These are phyloP conservation scores for Cryptocheilus praepositus DNA, from an alignment of 2,888 invertebrate genomes.

Conservation along the genomic window DNA sequence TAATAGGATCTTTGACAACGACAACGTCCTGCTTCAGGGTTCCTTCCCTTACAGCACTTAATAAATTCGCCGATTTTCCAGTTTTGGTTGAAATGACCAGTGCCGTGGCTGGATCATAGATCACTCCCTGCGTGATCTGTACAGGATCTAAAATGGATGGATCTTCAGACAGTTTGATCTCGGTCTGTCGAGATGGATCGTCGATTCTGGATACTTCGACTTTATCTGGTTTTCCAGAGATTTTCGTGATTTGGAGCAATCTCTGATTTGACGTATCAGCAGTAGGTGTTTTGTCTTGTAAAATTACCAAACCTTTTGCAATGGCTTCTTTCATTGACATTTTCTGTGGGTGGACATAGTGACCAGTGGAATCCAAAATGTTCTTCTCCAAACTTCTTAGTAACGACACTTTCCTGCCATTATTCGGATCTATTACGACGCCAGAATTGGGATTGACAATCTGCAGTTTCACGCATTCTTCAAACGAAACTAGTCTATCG, in stretches of 20 bases:
- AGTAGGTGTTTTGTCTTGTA: constrained; percentile 76
- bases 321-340: constrained; percentile 87
- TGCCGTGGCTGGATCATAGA: constrained; percentile 87
- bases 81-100: constrained; percentile 84
- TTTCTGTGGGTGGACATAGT: constrained; percentile 79
- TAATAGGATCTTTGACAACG: constrained; percentile 82
- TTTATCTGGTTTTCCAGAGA: constrained; percentile 83
- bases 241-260: constrained; percentile 84
- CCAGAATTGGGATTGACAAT: constrained; percentile 91
- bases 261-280: constrained; percentile 76
- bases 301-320: constrained; percentile 79
- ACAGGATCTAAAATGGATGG: constrained; percentile 79
- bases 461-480: constrained; percentile 90
- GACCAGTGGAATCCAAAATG: constrained; percentile 86
- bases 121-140: constrained; percentile 83
- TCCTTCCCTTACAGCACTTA: constrained; percentile 86
- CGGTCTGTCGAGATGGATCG: constrained; percentile 73
- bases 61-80: constrained; percentile 83
- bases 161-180: constrained; percentile 76
- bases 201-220: constrained; percentile 81
- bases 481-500: constrained; percentile 88
- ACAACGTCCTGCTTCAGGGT: constrained; percentile 82
- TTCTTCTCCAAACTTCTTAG: constrained; percentile 85
- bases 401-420: constrained; percentile 82
- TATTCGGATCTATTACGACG: constrained; percentile 86